phyloP scores from a whole-genome alignment of 2,888 invertebrate species.

The Prosapia bicincta region DNA sequence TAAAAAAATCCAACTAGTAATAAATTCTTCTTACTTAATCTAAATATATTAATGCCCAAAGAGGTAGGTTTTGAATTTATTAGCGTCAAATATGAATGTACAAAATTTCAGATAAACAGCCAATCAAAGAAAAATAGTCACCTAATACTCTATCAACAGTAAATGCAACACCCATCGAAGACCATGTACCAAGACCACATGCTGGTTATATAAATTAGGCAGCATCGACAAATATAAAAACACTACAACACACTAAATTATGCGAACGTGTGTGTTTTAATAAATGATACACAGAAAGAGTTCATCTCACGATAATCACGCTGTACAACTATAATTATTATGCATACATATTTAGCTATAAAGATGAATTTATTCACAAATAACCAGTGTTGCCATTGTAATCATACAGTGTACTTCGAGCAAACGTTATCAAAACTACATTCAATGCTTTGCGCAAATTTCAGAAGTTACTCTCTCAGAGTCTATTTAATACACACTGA shows the following conservation, averaged over 20 bases:
- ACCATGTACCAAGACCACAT: constrained; percentile 27
- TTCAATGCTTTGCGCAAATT: neutral
- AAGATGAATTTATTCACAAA: neutral
- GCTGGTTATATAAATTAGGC: constrained; percentile 22
- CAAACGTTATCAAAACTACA: neutral
- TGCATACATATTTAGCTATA: constrained; percentile 24
- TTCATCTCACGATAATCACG: constrained; percentile 10
- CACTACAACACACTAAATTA: constrained; percentile 14
- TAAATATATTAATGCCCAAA: constrained; percentile 38
- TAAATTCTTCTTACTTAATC: constrained; percentile 34
- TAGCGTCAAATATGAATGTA: constrained; percentile 9
- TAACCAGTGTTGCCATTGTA: neutral
- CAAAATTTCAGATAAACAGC: neutral
- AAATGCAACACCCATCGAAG: neutral
- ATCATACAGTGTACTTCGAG: neutral
- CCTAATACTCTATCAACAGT: neutral
- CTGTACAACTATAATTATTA: constrained; percentile 24
- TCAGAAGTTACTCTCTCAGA: neutral
- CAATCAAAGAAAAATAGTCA: neutral
- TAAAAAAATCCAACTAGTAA: constrained; percentile 31
- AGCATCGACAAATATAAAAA: constrained; percentile 28
- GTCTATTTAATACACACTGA: neutral
- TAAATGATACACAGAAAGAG: neutral
- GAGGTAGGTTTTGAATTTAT: constrained; percentile 36
- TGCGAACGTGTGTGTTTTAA: constrained; percentile 4